Percentiles rank a stretch among this genome's conserved stretches.
Evolutionary conservation across 2,797 vertebrate species (phyloP).

Genomic region (Premnoplex brunnescens): DNA sequence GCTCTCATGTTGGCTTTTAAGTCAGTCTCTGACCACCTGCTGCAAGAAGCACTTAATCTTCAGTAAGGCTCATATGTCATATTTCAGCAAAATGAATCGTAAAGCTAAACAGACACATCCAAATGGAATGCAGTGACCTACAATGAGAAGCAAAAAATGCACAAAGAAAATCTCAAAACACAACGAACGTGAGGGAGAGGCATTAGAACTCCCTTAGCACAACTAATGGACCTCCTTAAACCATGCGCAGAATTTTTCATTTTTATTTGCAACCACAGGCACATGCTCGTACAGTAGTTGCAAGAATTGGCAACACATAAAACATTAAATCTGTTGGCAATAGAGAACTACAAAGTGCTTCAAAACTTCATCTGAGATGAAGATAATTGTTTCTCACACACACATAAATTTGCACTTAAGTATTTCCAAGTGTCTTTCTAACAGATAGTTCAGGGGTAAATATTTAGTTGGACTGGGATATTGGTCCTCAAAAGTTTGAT

Average conservation of each 20-base stretch:
- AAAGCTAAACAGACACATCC: constrained; percentile 82
- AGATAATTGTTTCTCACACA: constrained; percentile 76
- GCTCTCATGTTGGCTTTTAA: constrained; percentile 32
- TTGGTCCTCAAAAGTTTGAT: constrained; percentile 81
- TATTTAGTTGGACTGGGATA: constrained; percentile 75
- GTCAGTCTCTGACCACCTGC: constrained; percentile 74
- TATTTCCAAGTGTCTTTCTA: constrained; percentile 75
- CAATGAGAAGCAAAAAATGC: constrained; percentile 80
- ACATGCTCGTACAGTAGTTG: constrained; percentile 66
- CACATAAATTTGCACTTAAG: constrained; percentile 75
- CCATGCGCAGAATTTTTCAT: constrained; percentile 46
- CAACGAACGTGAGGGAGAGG: constrained; percentile 70
- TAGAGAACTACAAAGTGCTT: constrained; percentile 96
- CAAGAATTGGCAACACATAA: constrained; percentile 85
- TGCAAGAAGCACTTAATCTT: constrained; percentile 79
- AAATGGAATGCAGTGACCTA: constrained; percentile 78
- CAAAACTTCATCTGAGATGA: constrained; percentile 80
- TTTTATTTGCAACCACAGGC: constrained; percentile 73
- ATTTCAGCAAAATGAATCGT: constrained; percentile 74
- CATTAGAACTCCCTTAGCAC: constrained; percentile 56
- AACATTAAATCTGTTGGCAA: constrained; percentile 87
- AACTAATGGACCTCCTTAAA: constrained; percentile 70
- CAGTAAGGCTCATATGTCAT: constrained; percentile 78
- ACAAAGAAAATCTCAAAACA: constrained; percentile 65
- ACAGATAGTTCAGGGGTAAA: constrained; percentile 61